Evolutionary conservation across 2,888 invertebrate species (phyloP).

Genomic region (Microdon myrmicae): DNA sequence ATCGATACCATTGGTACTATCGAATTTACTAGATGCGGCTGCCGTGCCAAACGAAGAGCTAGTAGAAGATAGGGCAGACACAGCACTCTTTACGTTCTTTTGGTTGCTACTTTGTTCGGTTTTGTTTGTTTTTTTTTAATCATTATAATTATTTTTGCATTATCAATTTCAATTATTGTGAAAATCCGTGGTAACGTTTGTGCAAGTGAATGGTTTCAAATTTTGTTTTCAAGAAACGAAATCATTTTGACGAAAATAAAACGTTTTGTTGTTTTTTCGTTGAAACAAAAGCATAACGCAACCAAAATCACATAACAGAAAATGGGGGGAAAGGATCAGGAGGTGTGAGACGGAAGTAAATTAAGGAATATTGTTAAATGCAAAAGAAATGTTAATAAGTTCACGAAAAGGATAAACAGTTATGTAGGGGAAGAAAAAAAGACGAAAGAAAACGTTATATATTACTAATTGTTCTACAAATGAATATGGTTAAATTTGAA

Average conservation of each 20-base stretch:
- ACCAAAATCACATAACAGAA: conserved; percentile 50
- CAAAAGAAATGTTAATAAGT: conserved; percentile 28
- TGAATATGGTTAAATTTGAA: conserved; percentile 37
- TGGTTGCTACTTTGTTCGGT: conserved; percentile 74
- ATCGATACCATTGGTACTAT: conserved; percentile 81
- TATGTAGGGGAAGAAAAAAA: conserved; percentile 49
- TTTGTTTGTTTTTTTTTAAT: conserved; percentile 47
- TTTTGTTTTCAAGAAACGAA: conserved; percentile 29
- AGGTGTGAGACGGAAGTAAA: conserved; percentile 19
- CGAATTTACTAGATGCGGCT: conserved; percentile 78
- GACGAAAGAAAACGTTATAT: conserved; percentile 49
- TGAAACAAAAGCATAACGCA: conserved; percentile 42
- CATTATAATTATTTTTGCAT: conserved; percentile 25
- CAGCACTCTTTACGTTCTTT: conserved; percentile 89
- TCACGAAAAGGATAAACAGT: conserved; percentile 23
- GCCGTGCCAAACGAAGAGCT: conserved; percentile 89
- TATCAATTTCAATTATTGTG: conserved; percentile 50
- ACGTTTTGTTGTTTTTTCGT: conserved; percentile 13
- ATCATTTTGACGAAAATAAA: conserved; percentile 24
- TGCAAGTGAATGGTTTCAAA: conserved; percentile 40
- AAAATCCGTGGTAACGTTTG: conserved; percentile 47
- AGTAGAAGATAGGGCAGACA: conserved; percentile 87
- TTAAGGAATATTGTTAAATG: conserved; percentile 18
- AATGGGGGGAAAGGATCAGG: conserved; percentile 9
- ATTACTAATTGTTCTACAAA: conserved; percentile 49